Evolutionary conservation across 1,140 invertebrate species (phyloP).

Genomic region (Brachionus manjavacas): DNA sequence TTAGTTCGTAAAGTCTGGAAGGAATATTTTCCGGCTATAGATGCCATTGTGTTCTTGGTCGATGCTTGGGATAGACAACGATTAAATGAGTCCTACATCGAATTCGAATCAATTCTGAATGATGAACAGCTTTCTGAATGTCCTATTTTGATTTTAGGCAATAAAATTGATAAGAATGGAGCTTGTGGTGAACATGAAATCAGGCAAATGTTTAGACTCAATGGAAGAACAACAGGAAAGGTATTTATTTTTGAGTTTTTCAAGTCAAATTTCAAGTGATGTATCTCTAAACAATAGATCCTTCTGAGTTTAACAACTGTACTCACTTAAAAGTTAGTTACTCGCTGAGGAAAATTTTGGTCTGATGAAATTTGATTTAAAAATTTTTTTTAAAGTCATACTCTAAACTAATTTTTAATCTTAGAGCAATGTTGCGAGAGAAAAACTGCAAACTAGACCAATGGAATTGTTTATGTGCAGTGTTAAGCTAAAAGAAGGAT

Average conservation of each 20-base stretch:
- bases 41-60: slow-evolving; percentile 97
- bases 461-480: slow-evolving; percentile 99
- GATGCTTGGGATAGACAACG: slow-evolving; percentile 85
- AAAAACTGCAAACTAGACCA: slow-evolving; percentile 83
- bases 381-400: not conserved
- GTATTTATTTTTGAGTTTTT: slow-evolving; percentile 60
- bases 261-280: slow-evolving; percentile 30
- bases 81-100: slow-evolving; percentile 79
- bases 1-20: slow-evolving; percentile 90
- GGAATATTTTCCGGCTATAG: slow-evolving; percentile 98
- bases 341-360: slow-evolving; percentile 1
- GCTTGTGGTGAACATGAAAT: slow-evolving; percentile 96
- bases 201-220: slow-evolving; percentile 81
- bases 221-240: slow-evolving; percentile 93
- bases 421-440: slow-evolving; percentile 79
- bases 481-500: slow-evolving; percentile 95
- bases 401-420: slow-evolving; percentile 40
- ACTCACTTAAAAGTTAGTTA: slow-evolving; percentile 3
- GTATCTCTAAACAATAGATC: slow-evolving; percentile 32
- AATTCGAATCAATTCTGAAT: slow-evolving; percentile 51
- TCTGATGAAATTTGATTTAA: slow-evolving; percentile 39
- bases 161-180: slow-evolving; percentile 95
- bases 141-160: slow-evolving; percentile 92
- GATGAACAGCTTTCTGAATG: slow-evolving; percentile 93
- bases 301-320: slow-evolving; percentile 42